phyloP scores from a whole-genome alignment of 2,797 vertebrate species.

The Peromyscus aztecus region DNA sequence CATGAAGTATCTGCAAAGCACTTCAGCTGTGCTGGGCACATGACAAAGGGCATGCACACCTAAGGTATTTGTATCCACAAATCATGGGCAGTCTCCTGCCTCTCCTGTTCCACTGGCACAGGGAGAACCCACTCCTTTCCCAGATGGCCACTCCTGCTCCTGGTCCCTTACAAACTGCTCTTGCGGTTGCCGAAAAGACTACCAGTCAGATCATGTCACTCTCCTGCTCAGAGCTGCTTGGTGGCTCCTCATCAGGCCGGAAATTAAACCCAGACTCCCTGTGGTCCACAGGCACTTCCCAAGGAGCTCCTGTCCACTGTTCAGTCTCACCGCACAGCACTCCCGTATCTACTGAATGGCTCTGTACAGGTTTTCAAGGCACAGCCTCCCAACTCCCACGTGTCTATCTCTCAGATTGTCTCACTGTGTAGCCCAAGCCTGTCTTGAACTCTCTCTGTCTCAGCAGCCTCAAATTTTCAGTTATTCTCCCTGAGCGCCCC shows the following conservation, averaged over 20 bases:
- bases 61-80: background rate
- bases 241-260: background rate
- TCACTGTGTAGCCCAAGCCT: background rate
- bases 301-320: background rate
- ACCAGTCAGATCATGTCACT: background rate
- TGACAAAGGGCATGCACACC: background rate
- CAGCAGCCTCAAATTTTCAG: background rate
- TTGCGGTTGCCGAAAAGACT: background rate
- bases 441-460: background rate
- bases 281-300: background rate
- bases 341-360: background rate
- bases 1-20: slow-evolving; percentile 40
- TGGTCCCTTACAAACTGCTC: slow-evolving; percentile 25
- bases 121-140: background rate
- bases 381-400: background rate
- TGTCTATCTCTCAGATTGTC: background rate
- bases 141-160: background rate
- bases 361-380: background rate
- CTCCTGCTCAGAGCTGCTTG: background rate
- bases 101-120: background rate
- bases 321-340: background rate
- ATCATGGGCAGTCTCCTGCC: background rate
- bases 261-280: slow-evolving; percentile 26
- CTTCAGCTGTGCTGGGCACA: background rate
- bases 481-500: background rate